Percentiles rank a stretch among this genome's conserved stretches.
phyloP scores from a whole-genome alignment of 2,113 vertebrate species.

The Muntiacus reevesi region DNA sequence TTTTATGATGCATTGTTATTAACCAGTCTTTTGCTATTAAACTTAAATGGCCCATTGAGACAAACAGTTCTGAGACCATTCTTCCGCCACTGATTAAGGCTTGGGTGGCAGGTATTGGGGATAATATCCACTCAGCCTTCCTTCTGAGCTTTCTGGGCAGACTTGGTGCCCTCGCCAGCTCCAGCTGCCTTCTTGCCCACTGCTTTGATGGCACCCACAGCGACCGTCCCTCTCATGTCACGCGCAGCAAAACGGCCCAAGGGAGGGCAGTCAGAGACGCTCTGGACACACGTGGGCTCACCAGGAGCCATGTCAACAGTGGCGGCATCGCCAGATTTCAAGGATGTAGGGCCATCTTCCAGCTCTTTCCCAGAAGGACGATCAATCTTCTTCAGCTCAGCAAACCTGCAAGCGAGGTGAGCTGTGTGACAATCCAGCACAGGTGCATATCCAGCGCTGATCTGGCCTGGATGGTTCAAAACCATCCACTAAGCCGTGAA shows the following conservation, averaged over 20 bases:
- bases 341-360: neutral
- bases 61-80: conserved; percentile 85
- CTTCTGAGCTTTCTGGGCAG: neutral
- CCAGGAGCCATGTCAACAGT: rapidly evolving
- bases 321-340: rapidly evolving
- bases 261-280: neutral
- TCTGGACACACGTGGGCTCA: rapidly evolving
- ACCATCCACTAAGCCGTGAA: neutral
- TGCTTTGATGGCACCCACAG: neutral
- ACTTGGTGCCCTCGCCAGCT: neutral
- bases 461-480: neutral
- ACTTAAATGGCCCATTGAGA: conserved; percentile 89
- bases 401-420: neutral
- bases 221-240: neutral
- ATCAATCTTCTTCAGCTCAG: neutral
- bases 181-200: neutral
- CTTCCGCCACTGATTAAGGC: conserved; percentile 68
- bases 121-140: conserved; percentile 48
- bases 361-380: rapidly evolving
- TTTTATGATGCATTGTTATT: conserved; percentile 68
- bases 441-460: too few relatives aligned
- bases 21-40: conserved; percentile 95
- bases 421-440: neutral
- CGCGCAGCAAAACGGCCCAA: neutral
- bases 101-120: neutral